phyloP scores from a whole-genome alignment of 1,140 invertebrate genomes.

The Anoplolepis gracilipes region DNA sequence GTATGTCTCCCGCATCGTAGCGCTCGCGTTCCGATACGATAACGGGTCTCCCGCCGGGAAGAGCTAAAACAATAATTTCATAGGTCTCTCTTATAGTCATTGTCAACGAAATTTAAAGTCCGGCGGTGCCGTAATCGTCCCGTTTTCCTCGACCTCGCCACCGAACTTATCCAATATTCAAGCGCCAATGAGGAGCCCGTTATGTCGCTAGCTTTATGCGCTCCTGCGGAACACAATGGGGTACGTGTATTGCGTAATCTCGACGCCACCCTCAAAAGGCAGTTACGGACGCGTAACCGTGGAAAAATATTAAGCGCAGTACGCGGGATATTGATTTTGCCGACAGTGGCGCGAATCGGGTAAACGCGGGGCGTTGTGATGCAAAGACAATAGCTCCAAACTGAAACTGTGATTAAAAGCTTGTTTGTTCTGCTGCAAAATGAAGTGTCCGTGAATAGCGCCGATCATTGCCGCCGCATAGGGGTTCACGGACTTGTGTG shows the following conservation, averaged over 20 bases:
- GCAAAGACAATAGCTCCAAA: conserved; percentile 54
- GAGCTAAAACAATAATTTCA: conserved; percentile 82
- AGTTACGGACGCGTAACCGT: conserved; percentile 51
- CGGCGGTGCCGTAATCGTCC: conserved; percentile 60
- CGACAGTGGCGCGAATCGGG: conserved; percentile 22
- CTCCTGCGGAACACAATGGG: conserved; percentile 39
- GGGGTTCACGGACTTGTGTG: conserved; percentile 25
- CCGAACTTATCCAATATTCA: conserved; percentile 77
- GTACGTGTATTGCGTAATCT: conserved; percentile 58
- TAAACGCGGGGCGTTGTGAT: conserved; percentile 30
- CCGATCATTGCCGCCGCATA: conserved; percentile 3
- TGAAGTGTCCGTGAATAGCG: conserved; percentile 43
- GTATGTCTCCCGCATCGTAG: conserved; percentile 91
- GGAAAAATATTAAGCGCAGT: conserved; percentile 55
- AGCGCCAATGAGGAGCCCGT: conserved; percentile 54
- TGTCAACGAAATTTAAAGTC: conserved; percentile 25
- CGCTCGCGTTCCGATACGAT: conserved; percentile 88
- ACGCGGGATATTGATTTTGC: conserved; percentile 51
- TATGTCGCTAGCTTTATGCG: conserved; percentile 56
- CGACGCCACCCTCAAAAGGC: conserved; percentile 41
- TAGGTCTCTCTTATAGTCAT: conserved; percentile 49
- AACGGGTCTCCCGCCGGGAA: conserved; percentile 80
- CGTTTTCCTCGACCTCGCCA: conserved; percentile 58
- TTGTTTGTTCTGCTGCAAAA: conserved; percentile 53
- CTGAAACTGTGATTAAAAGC: conserved; percentile 62